Conservation (phyloP, 2,113 vertebrate genomes). For the Oreotrochilus melanogaster region DNA sequence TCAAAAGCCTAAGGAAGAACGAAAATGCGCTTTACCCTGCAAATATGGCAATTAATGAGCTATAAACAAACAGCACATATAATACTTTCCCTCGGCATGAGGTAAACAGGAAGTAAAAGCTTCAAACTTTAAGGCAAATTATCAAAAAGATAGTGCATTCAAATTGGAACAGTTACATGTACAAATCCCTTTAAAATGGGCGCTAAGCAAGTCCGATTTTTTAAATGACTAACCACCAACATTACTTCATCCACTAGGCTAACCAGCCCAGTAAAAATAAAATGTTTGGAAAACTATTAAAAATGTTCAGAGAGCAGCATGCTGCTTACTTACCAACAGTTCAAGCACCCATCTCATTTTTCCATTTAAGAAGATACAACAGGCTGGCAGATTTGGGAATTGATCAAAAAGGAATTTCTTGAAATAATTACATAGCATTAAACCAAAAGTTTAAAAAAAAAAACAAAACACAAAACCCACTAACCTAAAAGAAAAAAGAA, state of each 20-base stretch:
- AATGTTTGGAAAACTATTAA: slow-evolving; percentile 74
- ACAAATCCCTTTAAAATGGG: slow-evolving; percentile 68
- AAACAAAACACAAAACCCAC: not conserved
- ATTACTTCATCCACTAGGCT: slow-evolving; percentile 54
- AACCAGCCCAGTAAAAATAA: slow-evolving; percentile 59
- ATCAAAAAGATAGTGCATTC: slow-evolving; percentile 64
- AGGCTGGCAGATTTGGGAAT: slow-evolving; percentile 84
- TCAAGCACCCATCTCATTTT: slow-evolving; percentile 84
- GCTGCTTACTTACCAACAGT: slow-evolving; percentile 84
- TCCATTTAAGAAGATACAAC: slow-evolving; percentile 83
- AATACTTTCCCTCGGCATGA: slow-evolving; percentile 55
- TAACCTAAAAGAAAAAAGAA: not conserved
- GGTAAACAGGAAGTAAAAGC: slow-evolving; percentile 76
- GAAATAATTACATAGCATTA: slow-evolving; percentile 80
- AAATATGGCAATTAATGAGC: slow-evolving; percentile 67
- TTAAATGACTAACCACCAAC: slow-evolving; percentile 4
- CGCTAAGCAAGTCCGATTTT: slow-evolving; percentile 52
- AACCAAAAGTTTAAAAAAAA: slow-evolving; percentile 49
- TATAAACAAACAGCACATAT: slow-evolving; percentile 53
- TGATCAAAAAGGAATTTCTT: slow-evolving; percentile 84
- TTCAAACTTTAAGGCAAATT: slow-evolving; percentile 71
- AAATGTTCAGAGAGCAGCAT: slow-evolving; percentile 78
- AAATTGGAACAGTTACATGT: slow-evolving; percentile 39
- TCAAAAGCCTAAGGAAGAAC: slow-evolving; percentile 66
- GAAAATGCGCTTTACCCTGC: slow-evolving; percentile 50